Evolutionary conservation across 2,888 invertebrate species (phyloP), one percentile per base, ranked within the genome.

Genomic region (Andrena trimmerana): DNA sequence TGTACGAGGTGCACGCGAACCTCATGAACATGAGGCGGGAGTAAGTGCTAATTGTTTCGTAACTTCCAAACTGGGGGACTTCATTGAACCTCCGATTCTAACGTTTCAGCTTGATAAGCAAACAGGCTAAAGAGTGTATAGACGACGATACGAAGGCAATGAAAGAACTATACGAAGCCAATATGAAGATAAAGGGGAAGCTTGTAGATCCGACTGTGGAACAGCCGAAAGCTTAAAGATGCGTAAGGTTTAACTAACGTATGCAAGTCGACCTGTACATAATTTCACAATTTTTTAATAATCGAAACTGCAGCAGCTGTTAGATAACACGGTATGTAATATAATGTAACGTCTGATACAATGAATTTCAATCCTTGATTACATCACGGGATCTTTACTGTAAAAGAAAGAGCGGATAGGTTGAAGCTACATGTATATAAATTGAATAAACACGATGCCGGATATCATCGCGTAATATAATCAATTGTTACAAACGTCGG

Each of bases 91-190:
- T n/a, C 3, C n/a, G 33, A 66, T 52, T 16, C 2, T 8, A 54
- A 13, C 7, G 1, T 67, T 71, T 31, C 27, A 81, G 81, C 0
- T 2, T 13, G 1, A 7, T 81, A 36, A 48, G 0, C 2, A 6
- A 57, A 24, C 0, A 0, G 0, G 0, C 2, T 2, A 7, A 0
- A 0, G 0, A 0, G 0, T 5, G 8, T 1, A 0, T 8, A 0
- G 0, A 3, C 0, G 24, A 50, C 0, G 63, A 72, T 27, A 33
- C 0, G 6, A 16, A 33, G n/a, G 0, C 29, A 0, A 0, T 27
- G 2, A 27, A 2, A 60, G 0, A n/a, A 0, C 1, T 6, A 6
- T 52, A 48, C 10, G 7, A 54, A 2, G 2, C 50, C 8, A 66
- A 16, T 20, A 1, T 10, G 8, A 13, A 20, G 1, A 20, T 50